These are phyloP conservation scores for Equus quagga DNA, from an alignment of 2,113 vertebrate species.

Conservation along the genomic window DNA sequence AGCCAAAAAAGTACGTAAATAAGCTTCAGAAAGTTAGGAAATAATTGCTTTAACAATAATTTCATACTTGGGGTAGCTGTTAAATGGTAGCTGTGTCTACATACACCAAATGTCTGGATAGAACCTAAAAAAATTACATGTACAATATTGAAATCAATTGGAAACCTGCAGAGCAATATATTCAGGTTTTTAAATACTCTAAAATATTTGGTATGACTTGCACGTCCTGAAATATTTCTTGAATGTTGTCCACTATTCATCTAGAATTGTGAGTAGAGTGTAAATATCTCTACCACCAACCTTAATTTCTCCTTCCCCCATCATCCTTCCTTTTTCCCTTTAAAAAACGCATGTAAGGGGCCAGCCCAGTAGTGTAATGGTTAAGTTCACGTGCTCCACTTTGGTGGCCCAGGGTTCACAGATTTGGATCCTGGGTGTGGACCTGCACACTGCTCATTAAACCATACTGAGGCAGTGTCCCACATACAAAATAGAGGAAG, in stretches of 20 bases:
- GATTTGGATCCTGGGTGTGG: too few species aligned
- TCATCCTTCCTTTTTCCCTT: neutral
- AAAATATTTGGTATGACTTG: neutral
- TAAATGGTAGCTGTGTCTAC: neutral
- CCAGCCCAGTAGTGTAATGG: too few species aligned
- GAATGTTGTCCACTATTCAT: neutral
- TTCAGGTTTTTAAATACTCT: neutral
- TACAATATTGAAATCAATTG: neutral
- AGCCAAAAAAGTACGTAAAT: neutral
- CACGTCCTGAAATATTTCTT: neutral
- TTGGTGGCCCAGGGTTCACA: too few species aligned
- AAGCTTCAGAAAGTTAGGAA: neutral
- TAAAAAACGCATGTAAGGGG: neutral
- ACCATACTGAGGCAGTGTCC: too few species aligned
- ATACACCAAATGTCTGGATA: neutral
- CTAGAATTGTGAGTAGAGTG: neutral
- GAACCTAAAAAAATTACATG: neutral
- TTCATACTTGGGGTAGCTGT: neutral
- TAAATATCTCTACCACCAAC: neutral
- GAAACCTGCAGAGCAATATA: neutral
- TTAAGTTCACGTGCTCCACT: too few species aligned
- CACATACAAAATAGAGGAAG: too few species aligned
- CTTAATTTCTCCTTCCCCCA: neutral
- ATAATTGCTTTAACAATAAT: constrained; percentile 1
- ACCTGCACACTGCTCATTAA: too few species aligned